Evolutionary conservation across 2,888 invertebrate species (phyloP), one percentile per base, ranked within the genome.

Genomic region (Scrobipalpa costella): DNA sequence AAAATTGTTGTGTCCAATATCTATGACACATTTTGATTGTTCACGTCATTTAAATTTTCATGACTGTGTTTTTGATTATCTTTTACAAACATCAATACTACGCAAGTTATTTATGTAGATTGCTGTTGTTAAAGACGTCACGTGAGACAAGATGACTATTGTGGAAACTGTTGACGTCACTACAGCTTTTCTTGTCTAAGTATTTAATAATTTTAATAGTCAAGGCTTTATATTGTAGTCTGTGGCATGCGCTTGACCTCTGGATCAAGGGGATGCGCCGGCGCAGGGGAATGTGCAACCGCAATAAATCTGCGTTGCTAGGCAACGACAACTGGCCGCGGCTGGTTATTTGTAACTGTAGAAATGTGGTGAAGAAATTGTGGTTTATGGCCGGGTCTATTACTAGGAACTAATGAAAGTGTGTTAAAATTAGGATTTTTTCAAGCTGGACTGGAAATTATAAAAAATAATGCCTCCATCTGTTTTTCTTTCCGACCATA

Each of bases 181-280:
- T 13, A n/a, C 27, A 27, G 27, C 2, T 44, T n/a, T n/a, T n/a
- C n/a, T 11, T n/a, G 44, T n/a, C 3, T 1, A 44, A 44, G n/a
- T 13, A 13, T 13, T 44, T 44, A n/a, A 44, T 13, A n/a, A n/a
- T 6, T n/a, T 38, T 17, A 49, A 19, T 19, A 19, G 49, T 17
- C 49, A 49, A 19, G 49, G 49, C 17, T 49, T 55, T 33, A 55
- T 27, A 55, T 33, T 55, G 55, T 55, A 17, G 49, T 55, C 55
- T n/a, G n/a, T 55, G 55, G 55, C 55, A 55, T n/a, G 55, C 55
- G 27, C 55, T 33, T 55, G 55, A 55, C 55, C 55, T 27, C 33
- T 33, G 55, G 55, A 55, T 33, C 55, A 55, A 55, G 33, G 49
- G 27, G 55, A 55, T 55, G 55, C 13, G 55, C 15, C 11, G 2